These are phyloP conservation scores for Mohoua ochrocephala DNA, from an alignment of 2,113 vertebrate species.

Conservation along the genomic window DNA sequence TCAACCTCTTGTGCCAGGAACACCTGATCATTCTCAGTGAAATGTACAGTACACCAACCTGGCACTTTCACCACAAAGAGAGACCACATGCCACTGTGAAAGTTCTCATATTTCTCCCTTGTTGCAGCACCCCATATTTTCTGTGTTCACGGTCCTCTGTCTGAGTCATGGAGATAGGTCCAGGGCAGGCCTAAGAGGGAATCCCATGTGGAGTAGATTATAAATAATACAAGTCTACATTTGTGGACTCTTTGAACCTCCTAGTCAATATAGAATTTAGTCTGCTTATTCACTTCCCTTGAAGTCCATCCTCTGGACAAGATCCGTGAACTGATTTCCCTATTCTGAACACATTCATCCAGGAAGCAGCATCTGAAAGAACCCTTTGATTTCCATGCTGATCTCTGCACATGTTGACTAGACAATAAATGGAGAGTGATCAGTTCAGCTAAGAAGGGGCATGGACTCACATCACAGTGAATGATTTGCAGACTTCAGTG, in stretches of 20 bases:
- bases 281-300: background rate
- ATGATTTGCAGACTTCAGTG: background rate
- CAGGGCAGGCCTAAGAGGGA: background rate
- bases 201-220: background rate
- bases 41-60: background rate
- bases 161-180: background rate
- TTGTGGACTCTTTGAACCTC: background rate
- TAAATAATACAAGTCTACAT: background rate
- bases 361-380: background rate
- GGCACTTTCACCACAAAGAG: background rate
- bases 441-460: background rate
- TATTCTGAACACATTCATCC: background rate
- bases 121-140: background rate
- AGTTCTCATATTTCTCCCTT: background rate
- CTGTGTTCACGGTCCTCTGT: background rate
- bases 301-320: background rate
- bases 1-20: background rate
- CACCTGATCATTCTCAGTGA: background rate
- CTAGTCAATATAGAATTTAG: background rate
- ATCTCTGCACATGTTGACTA: background rate
- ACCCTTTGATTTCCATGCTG: background rate
- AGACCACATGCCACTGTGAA: background rate
- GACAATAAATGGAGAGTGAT: background rate
- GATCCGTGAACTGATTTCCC: background rate
- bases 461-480: background rate